Evolutionary conservation across 2,888 invertebrate species (phyloP), one percentile per base, ranked within the genome.

Genomic region (Drosophila testacea): DNA sequence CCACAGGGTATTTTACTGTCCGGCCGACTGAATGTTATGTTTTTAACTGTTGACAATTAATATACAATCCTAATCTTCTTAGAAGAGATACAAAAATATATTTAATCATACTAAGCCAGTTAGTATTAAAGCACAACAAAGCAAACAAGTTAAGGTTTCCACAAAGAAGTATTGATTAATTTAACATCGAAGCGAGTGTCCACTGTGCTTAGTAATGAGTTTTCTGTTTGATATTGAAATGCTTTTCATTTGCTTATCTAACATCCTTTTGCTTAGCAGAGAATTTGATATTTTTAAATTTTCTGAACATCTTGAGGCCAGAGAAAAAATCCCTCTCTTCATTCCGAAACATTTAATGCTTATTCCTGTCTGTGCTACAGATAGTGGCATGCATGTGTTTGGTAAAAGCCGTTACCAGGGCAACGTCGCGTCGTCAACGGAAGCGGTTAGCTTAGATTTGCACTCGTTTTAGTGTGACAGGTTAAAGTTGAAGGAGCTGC

Each of bases 321-420:
- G 4, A 16, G 9, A 13, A 10, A 9, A 27, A 13, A 16, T 36
- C 13, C 13, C 27, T 32, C 22, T 7, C 34, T 22, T 30, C 11
- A 42, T n/a, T 44, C 11, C 11, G 11, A 44, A 27, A 22, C 44
- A 36, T 10, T 16, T 34, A 2, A 9, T 47, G 30, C 13, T 30
- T 6, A 6, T 30, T 44, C 11, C 41, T 34, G n/a, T 9, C n/a
- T 9, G 46, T 57, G 30, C 39, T 30, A 32, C 54, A 42, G 39
- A 11, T 32, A 42, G 41, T 55, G 30, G 39, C 22, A 22, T 22
- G 22, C 42, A 39, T 48, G 62, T 75, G 75, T 75, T 70, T 75
- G 48, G 75, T 36, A 66, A 41, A 66, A 44, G n/a, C 36, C 61
- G 75, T 75, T 62, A 60, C 62, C 75, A 75, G 6, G 62, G 51